phyloP scores from a whole-genome alignment of 2,797 vertebrate species.

The Danio albolineatus region DNA sequence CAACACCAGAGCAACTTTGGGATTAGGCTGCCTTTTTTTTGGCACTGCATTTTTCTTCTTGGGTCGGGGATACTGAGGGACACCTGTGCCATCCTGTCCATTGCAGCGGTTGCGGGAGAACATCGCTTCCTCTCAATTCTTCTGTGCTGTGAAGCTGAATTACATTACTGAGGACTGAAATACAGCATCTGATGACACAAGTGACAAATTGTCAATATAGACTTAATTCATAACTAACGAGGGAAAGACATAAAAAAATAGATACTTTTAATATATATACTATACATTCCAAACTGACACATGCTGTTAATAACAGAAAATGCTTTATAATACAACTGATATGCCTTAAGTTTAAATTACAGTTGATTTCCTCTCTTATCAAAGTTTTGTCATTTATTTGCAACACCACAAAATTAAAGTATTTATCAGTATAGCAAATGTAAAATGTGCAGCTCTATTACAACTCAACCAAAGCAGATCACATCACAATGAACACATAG shows the following conservation, averaged over 20 bases:
- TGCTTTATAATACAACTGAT: not conserved
- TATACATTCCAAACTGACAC: not conserved
- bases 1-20: constrained; percentile 79
- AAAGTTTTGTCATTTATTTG: constrained; percentile 29
- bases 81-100: constrained; percentile 81
- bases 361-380: constrained; percentile 62
- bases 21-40: constrained; percentile 83
- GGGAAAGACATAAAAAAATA: constrained; percentile 51
- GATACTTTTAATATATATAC: too few species aligned
- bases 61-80: constrained; percentile 76
- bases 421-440: not conserved
- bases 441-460: not conserved
- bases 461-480: not conserved
- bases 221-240: constrained; percentile 64
- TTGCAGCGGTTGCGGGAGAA: constrained; percentile 86
- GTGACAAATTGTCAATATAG: not conserved
- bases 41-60: constrained; percentile 77
- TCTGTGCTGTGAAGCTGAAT: constrained; percentile 17
- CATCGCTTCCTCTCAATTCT: constrained; percentile 72
- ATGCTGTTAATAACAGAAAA: not conserved
- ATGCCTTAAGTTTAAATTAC: not conserved
- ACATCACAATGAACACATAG: not conserved
- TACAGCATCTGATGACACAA: constrained; percentile 16
- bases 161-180: constrained; percentile 45
- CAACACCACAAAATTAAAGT: not conserved